phyloP scores from a whole-genome alignment of 2,888 invertebrate species.

The Gandaritis pyraliata region DNA sequence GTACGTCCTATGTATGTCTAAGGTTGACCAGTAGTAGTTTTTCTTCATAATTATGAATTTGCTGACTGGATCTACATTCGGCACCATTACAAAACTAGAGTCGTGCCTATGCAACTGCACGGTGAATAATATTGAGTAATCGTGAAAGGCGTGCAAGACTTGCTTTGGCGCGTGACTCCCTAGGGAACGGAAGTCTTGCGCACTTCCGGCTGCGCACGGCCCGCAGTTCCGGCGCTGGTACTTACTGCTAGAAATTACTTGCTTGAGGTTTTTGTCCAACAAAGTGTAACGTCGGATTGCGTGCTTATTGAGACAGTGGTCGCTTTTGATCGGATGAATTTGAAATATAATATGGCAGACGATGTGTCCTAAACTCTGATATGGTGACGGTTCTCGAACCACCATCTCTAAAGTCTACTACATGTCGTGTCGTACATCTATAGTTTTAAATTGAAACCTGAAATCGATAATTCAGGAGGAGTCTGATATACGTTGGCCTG shows the following conservation, averaged over 20 bases:
- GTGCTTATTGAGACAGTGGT: slow-evolving; percentile 16
- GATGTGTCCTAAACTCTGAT: no score
- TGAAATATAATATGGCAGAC: no score
- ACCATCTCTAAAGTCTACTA: no score
- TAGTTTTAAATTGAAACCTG: no score
- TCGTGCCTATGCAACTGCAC: slow-evolving; percentile 31
- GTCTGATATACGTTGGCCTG: no score
- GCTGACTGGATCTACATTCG: slow-evolving; percentile 9
- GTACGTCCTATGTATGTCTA: neutral
- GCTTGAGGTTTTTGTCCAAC: slow-evolving; percentile 34
- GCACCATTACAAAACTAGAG: slow-evolving; percentile 14
- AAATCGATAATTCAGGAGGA: no score
- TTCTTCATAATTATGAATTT: no score
- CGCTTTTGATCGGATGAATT: neutral
- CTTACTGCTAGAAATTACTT: slow-evolving; percentile 28
- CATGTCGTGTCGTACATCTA: no score
- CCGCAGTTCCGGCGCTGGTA: slow-evolving; percentile 74
- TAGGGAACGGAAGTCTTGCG: slow-evolving; percentile 82
- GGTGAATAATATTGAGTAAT: slow-evolving; percentile 45
- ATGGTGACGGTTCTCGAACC: no score
- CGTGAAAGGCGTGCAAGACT: slow-evolving; percentile 65
- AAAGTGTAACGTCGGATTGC: slow-evolving; percentile 25
- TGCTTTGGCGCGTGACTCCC: slow-evolving; percentile 71
- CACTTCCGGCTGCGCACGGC: slow-evolving; percentile 64
- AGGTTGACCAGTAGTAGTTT: no score